Base-by-base conservation (phyloP, 37 sponge, comb jelly and placozoan species). In the Bolinopsis microptera region DNA sequence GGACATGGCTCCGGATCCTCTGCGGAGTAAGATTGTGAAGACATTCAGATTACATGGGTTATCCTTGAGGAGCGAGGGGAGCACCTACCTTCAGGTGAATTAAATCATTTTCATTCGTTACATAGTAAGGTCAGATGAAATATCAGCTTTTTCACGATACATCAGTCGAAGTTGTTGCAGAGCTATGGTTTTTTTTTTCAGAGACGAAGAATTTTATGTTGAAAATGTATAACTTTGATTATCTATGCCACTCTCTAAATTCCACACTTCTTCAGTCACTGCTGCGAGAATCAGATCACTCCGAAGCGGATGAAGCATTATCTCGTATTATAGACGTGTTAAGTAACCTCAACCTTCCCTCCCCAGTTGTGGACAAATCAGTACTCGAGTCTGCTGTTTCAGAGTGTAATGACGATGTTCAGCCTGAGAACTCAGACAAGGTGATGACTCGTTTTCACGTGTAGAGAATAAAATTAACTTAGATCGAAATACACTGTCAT, bases 281-380 rank as follows among this genome's bases (percentile, higher is more conserved):
- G 61, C 61, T 86, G 61, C 41, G 90, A 41, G 90, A 86, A 41
- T 2, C 90, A 26, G 90, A 86, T 30, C 13, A 30, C 9, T 41
- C 90, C 0, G 90, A 86, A 41, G 90, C 36, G 28, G 35, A 86
- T 39, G 90, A 86, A 27, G 90, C 90, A n/a, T 25, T 86, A 23
- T 39, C 90, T 40, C 41, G 61, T 0, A 86, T 86, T n/a, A 86
- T 86, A 9, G 90, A 86, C 35, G 61, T 41, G 90, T 27, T 86
- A 48, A 86, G 90, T 39, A 86, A 86, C 36, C 35, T 86, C 38
- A 86, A 86, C 90, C 61, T 86, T 18, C 90, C 90, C 48, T 86
- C 90, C 0, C 90, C 90, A 0, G 90, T 86, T 23, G 90, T 86
- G 24, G 90, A 86, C 48, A 86, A 41, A 27, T n/a, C 61, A 1